A percentile compares a stretch with the other conserved stretches of the same genome.
phyloP scores from a whole-genome alignment of 1,140 invertebrate genomes.

The Sitobion miscanthi region DNA sequence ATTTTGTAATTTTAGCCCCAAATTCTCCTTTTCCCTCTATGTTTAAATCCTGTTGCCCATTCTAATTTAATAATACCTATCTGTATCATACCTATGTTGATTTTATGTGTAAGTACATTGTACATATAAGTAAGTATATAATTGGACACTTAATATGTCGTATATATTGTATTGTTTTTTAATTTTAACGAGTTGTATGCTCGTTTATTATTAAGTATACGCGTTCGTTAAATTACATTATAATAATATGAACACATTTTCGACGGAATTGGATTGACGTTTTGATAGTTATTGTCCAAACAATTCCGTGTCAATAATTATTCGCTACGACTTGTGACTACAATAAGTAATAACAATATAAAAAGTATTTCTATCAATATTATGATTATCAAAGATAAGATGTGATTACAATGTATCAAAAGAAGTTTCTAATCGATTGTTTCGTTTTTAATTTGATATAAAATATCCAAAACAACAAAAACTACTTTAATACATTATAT shows the following conservation, averaged over 20 bases:
- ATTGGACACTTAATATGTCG: neutral
- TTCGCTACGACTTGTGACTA: neutral
- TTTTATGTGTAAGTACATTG: neutral
- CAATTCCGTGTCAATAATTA: slow-evolving; percentile 41
- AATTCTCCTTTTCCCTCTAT: neutral
- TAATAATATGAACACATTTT: neutral
- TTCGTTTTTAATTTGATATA: neutral
- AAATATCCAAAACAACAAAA: slow-evolving; percentile 7
- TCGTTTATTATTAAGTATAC: neutral
- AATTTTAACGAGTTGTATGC: neutral
- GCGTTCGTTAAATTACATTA: neutral
- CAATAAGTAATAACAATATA: slow-evolving; percentile 7
- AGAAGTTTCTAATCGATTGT: slow-evolving; percentile 45
- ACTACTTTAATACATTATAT: neutral
- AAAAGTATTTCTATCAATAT: neutral
- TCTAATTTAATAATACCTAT: neutral
- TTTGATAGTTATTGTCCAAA: neutral
- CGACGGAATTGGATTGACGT: neutral
- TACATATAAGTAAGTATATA: neutral
- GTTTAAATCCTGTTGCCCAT: neutral
- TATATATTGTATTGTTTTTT: neutral
- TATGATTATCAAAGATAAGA: slow-evolving; percentile 22
- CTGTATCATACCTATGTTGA: neutral
- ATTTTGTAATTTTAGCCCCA: neutral
- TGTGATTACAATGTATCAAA: slow-evolving; percentile 31